phyloP scores from a whole-genome alignment of 2,113 vertebrate genomes.

The Turdus rufiventris region DNA sequence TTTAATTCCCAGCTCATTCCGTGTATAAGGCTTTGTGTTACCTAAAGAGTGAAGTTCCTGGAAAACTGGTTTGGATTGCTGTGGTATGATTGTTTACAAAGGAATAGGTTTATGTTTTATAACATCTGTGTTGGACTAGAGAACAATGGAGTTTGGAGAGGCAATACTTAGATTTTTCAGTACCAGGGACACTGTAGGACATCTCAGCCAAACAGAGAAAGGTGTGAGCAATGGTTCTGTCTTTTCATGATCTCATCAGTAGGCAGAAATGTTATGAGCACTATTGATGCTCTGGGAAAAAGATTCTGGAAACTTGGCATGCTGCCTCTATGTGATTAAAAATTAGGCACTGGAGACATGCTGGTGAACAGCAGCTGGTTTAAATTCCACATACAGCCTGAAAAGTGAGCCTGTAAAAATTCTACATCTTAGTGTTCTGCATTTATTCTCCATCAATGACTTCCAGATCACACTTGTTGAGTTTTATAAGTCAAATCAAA shows the following conservation, averaged over 20 bases:
- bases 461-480: constrained; percentile 56
- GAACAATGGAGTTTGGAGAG: neutral
- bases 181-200: neutral
- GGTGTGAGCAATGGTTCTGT: neutral
- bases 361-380: constrained; percentile 31
- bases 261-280: constrained; percentile 7
- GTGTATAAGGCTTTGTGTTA: neutral
- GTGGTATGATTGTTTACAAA: neutral
- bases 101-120: neutral
- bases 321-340: constrained; percentile 29
- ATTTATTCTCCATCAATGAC: constrained; percentile 43
- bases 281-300: constrained; percentile 44
- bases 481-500: constrained; percentile 36
- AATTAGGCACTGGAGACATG: constrained; percentile 51
- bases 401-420: constrained; percentile 36
- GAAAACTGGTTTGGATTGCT: neutral
- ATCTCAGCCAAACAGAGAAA: neutral
- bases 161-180: neutral
- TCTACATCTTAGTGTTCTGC: neutral
- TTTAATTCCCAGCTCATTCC: neutral
- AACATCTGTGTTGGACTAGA: neutral
- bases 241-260: neutral
- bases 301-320: constrained; percentile 37
- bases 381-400: constrained; percentile 13
- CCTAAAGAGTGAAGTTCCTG: neutral